Percentiles rank a stretch among this genome's conserved stretches.
phyloP scores from a whole-genome alignment of 1,140 invertebrate genomes.

The Drosophila repletoides region DNA sequence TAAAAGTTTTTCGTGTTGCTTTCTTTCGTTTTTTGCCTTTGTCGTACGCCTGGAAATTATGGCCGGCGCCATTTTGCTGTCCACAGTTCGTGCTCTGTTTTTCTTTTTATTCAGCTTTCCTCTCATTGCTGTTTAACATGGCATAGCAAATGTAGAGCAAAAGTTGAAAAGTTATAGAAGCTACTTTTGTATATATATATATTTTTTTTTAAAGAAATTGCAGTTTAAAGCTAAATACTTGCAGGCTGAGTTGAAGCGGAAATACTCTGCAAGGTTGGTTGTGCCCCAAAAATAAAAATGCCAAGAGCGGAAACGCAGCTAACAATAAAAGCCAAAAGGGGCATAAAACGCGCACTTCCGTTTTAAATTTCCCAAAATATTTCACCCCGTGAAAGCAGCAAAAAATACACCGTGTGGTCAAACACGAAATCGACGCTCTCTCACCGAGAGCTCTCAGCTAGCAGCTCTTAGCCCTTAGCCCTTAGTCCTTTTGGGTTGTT shows the following conservation, averaged over 20 bases:
- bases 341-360: slow-evolving; percentile 72
- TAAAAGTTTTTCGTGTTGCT: slow-evolving; percentile 63
- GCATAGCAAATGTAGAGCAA: slow-evolving; percentile 64
- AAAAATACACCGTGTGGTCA: slow-evolving; percentile 55
- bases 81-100: slow-evolving; percentile 36
- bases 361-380: slow-evolving; percentile 60
- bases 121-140: slow-evolving; percentile 59
- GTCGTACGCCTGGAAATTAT: slow-evolving; percentile 52
- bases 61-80: slow-evolving; percentile 50
- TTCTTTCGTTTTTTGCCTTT: slow-evolving; percentile 35
- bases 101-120: slow-evolving; percentile 5
- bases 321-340: slow-evolving; percentile 70
- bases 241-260: slow-evolving; percentile 32
- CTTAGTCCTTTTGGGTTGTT: not conserved
- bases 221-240: slow-evolving; percentile 20
- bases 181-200: slow-evolving; percentile 32
- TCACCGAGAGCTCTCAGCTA: slow-evolving; percentile 19
- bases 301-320: slow-evolving; percentile 60
- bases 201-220: slow-evolving; percentile 48
- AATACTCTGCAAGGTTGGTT: no score
- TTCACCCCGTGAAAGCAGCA: slow-evolving; percentile 13
- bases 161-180: slow-evolving; percentile 40
- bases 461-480: slow-evolving; percentile 11
- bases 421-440: slow-evolving; percentile 56
- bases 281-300: slow-evolving; percentile 32